Evolutionary conservation across 2,888 invertebrate species (phyloP).

Genomic region (Phlogophora meticulosa): DNA sequence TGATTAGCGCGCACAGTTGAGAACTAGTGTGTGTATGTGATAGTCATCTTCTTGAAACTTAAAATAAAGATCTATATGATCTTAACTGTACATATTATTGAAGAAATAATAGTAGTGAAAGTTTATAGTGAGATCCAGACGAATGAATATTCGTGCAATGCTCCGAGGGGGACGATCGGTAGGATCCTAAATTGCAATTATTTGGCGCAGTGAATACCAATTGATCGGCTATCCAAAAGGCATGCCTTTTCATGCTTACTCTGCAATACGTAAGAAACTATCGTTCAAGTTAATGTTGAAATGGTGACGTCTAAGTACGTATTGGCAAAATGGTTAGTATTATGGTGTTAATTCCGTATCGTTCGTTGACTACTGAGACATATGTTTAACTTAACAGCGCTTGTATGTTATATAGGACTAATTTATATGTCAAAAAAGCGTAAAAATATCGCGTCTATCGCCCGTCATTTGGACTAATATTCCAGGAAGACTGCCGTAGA

Average conservation of each 20-base stretch:
- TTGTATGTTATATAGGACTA: neutral
- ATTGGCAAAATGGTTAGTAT: neutral
- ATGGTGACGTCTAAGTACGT: neutral
- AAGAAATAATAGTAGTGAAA: constrained; percentile 15
- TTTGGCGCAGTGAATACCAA: constrained; percentile 37
- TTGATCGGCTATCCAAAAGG: constrained; percentile 1
- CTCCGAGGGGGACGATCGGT: constrained; percentile 14
- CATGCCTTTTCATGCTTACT: neutral
- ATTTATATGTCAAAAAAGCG: constrained; percentile 1
- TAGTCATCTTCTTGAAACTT: constrained; percentile 30
- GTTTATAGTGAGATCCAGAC: constrained; percentile 17
- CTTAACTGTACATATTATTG: constrained; percentile 9
- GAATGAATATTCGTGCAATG: constrained; percentile 5
- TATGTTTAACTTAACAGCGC: neutral
- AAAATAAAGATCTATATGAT: constrained; percentile 19
- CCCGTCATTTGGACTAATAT: constrained; percentile 53
- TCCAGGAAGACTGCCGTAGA: constrained; percentile 73
- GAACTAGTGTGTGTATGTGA: constrained; percentile 27
- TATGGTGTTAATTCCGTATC: constrained; percentile 4
- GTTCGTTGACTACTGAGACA: neutral
- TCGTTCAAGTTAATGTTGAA: neutral
- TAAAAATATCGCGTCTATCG: constrained; percentile 24
- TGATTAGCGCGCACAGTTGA: constrained; percentile 51
- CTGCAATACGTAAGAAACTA: neutral
- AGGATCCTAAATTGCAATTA: constrained; percentile 30